Evolutionary conservation across 1,140 invertebrate genomes (phyloP).

Genomic region (Melipona quadrifasciata): DNA sequence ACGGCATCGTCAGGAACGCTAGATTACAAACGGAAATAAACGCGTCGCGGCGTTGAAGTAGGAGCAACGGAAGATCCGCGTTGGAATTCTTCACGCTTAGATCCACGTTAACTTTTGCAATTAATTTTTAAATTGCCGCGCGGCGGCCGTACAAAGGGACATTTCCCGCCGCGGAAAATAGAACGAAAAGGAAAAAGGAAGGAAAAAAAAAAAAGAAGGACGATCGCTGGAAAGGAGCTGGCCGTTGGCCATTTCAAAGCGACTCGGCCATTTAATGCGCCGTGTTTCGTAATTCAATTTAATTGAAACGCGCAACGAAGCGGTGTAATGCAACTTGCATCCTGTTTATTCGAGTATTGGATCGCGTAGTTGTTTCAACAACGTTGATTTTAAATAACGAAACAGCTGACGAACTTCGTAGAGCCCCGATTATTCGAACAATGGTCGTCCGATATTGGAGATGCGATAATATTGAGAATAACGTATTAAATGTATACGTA

Average conservation of each 20-base stretch:
- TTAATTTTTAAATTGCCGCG: slow-evolving; percentile 63
- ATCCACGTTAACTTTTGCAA: slow-evolving; percentile 53
- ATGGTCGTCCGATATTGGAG: no score
- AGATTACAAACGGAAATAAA: slow-evolving; percentile 43
- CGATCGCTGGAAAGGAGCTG: not conserved
- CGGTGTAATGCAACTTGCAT: not conserved
- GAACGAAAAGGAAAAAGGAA: not conserved
- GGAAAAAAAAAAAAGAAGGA: not conserved
- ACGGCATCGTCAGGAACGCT: not conserved
- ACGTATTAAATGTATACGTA: no score
- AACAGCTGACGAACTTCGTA: no score
- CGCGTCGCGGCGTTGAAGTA: not conserved
- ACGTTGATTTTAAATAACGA: no score
- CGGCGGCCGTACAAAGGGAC: slow-evolving; percentile 3
- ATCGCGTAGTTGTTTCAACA: not conserved
- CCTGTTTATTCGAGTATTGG: not conserved
- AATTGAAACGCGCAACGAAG: slow-evolving; percentile 48
- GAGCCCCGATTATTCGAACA: no score
- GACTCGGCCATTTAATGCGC: slow-evolving; percentile 47
- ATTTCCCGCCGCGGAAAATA: slow-evolving; percentile 43
- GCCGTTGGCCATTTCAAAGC: slow-evolving; percentile 52
- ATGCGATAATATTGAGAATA: no score
- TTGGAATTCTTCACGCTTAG: slow-evolving; percentile 44
- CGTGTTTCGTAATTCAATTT: slow-evolving; percentile 51
- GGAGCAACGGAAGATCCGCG: slow-evolving; percentile 1